Evolutionary conservation across 2,797 vertebrate genomes (phyloP).

Genomic region (Xyrichtys novacula): DNA sequence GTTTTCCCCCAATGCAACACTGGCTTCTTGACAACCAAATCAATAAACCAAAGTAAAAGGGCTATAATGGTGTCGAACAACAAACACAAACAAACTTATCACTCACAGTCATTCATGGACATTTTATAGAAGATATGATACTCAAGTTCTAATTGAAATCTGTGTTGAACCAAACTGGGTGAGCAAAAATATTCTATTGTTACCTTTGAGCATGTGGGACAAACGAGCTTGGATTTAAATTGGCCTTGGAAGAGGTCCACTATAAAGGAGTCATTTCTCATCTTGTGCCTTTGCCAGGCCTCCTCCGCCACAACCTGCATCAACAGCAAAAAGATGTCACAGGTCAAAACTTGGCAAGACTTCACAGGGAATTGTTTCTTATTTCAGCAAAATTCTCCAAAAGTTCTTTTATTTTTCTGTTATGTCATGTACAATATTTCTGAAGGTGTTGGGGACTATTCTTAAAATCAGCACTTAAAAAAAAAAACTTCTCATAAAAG

Average conservation of each 20-base stretch:
- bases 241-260: slow-evolving; percentile 99
- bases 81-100: no score
- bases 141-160: no score
- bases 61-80: no score
- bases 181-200: background rate
- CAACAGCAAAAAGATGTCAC: slow-evolving; percentile 31
- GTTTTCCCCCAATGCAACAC: no score
- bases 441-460: background rate
- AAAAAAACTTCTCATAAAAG: no score
- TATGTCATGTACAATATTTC: background rate
- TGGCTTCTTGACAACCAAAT: no score
- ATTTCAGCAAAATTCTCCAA: background rate
- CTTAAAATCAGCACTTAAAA: no score
- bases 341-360: background rate
- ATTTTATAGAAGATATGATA: no score
- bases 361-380: background rate
- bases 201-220: slow-evolving; percentile 97
- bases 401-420: background rate
- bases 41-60: no score
- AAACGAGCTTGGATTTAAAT: slow-evolving; percentile 99
- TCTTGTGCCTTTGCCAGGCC: slow-evolving; percentile 98
- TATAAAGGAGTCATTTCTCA: slow-evolving; percentile 98
- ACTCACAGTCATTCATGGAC: no score
- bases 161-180: no score
- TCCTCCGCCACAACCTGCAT: slow-evolving; percentile 96